Base-by-base conservation (phyloP, 2,888 invertebrate genomes). In the Drosophila affinis region DNA sequence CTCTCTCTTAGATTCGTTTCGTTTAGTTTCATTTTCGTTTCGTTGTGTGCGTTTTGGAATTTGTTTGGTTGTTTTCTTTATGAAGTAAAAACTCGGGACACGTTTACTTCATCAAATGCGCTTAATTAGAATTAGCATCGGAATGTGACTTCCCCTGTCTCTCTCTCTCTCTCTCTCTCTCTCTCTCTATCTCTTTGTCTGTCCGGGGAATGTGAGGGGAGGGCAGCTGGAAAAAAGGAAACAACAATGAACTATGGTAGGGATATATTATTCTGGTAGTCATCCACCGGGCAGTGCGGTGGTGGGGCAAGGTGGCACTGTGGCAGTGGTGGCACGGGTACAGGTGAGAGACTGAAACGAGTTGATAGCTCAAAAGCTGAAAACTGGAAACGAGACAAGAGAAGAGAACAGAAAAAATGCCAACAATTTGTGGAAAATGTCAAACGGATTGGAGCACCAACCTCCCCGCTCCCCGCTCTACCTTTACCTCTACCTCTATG, bases 21-120 rank as follows among this genome's bases (percentile, higher is more conserved):
- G 2, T 21, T 12, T 6, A 7, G n/a, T 32, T 44, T 68, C 49
- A 47, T 34, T 59, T 57, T 27, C 29, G 45, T n/a, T 53, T 53
- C 56, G 32, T 56, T 71, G 24, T 45, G 12, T 21, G 51, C 29
- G 39, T 51, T 29, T 48, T 29, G 39, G 39, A 39, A 39, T 27
- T 45, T 45, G n/a, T 27, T 54, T n/a, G n/a, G 47, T 54, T 54
- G 60, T 59, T 52, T 55, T 62, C 81, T 67, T 81, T 78, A 78
- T 81, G 74, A 81, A 76, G 78, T 69, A 78, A 67, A 68, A 64
- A 71, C 74, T 61, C 81, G 56, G 72, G 75, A 77, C 78, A 78
- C 78, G 78, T 80, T 78, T 78, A 77, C 81, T 78, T 81, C 79
- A 79, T 79, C 81, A 79, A 81, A 81, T 78, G 76, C 79, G 79